Conservation (phyloP, 1,140 invertebrate species). For the Ceratitis capitata region DNA sequence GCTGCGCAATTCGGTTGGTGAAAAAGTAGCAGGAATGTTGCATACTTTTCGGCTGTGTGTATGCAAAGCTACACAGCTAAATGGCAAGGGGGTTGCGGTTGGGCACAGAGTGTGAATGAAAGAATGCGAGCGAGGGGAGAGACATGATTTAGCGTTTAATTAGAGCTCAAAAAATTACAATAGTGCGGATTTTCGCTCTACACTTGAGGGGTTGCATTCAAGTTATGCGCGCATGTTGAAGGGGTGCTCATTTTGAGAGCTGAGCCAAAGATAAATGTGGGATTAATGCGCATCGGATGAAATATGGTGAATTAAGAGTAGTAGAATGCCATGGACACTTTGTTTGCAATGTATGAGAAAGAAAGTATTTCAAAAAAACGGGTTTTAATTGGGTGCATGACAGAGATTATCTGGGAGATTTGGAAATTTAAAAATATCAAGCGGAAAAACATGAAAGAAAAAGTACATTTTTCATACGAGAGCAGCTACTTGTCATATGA, state of each 20-base stretch:
- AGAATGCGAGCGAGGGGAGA: not conserved
- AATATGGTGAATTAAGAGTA: not conserved
- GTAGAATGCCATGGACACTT: not conserved
- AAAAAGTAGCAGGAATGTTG: not conserved
- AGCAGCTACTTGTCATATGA: too few species aligned
- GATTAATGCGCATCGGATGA: not conserved
- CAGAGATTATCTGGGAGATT: not conserved
- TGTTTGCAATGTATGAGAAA: not conserved
- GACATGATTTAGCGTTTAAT: slow-evolving; percentile 28
- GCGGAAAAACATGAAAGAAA: not conserved
- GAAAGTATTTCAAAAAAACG: not conserved
- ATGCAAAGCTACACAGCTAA: not conserved
- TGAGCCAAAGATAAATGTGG: not conserved
- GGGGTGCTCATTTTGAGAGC: not conserved
- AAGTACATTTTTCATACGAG: too few species aligned
- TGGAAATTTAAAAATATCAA: not conserved
- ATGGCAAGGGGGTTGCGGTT: not conserved
- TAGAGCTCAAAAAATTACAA: slow-evolving; percentile 15
- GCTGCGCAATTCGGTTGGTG: not conserved
- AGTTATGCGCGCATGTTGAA: not conserved
- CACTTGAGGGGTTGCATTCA: slow-evolving; percentile 11
- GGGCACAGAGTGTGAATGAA: not conserved
- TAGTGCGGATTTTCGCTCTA: slow-evolving; percentile 12
- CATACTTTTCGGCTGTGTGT: slow-evolving; percentile 16
- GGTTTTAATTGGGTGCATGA: not conserved